Evolutionary conservation across 2,888 invertebrate species (phyloP).

Genomic region (Homarus gammarus): DNA sequence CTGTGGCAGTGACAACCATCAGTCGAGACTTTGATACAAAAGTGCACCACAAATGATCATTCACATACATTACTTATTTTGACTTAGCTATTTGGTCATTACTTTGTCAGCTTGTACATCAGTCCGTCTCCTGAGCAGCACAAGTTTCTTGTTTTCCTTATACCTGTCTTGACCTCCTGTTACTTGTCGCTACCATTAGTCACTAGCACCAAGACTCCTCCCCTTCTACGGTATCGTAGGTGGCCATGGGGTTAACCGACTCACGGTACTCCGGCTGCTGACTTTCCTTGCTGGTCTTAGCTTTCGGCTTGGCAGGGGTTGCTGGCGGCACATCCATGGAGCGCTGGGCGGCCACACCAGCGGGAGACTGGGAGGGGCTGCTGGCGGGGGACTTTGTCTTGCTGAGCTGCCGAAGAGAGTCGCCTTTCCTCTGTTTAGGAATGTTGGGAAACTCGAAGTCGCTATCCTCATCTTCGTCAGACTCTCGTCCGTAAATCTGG

Average conservation of each 20-base stretch:
- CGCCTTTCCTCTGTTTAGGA: constrained; percentile 39
- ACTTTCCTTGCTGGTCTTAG: constrained; percentile 6
- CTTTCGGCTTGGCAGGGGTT: constrained; percentile 5
- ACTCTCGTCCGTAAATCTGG: constrained; percentile 60
- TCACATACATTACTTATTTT: neutral
- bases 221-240: constrained; percentile 13
- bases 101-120: neutral
- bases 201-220: constrained; percentile 75
- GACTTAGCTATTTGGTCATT: neutral
- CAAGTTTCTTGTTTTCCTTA: neutral
- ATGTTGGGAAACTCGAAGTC: constrained; percentile 62
- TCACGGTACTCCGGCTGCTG: constrained; percentile 41
- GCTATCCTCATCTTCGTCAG: constrained; percentile 70
- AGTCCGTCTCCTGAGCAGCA: neutral
- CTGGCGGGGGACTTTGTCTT: neutral
- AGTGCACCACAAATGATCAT: constrained; percentile 1
- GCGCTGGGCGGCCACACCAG: constrained; percentile 17
- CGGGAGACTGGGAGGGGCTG: constrained; percentile 41
- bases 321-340: constrained; percentile 3
- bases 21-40: too few species aligned
- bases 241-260: constrained; percentile 59
- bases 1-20: too few species aligned
- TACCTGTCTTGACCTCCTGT: neutral
- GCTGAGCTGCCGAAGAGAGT: constrained; percentile 14
- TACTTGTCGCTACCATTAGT: neutral